Percentiles rank a stretch among this genome's conserved stretches.
phyloP scores from a whole-genome alignment of 2,113 vertebrate species.

The Empidonax alnorum region DNA sequence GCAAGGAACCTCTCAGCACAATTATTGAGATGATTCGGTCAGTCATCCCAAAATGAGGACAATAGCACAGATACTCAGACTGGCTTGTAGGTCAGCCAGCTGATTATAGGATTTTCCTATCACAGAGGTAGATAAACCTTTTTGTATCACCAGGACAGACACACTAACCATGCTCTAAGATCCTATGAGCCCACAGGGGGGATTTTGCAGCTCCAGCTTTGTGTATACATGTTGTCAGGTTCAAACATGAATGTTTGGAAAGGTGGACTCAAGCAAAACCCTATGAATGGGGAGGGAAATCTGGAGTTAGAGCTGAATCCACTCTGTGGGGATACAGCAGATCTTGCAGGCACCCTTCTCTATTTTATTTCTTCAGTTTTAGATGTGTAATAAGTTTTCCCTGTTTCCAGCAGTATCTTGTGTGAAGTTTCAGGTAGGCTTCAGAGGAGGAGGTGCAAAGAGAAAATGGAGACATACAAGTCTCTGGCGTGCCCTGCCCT shows the following conservation, averaged over 20 bases:
- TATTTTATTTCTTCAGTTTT: not conserved
- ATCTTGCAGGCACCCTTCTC: not conserved
- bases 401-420: not conserved
- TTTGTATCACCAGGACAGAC: not conserved
- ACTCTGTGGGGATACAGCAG: not conserved
- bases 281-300: not conserved
- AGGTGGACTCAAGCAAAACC: not conserved
- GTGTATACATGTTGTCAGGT: not conserved
- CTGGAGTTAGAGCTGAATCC: not conserved
- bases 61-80: not conserved
- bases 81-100: constrained; percentile 7
- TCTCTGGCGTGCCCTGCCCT: not conserved
- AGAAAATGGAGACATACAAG: not conserved
- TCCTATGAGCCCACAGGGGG: rapidly evolving
- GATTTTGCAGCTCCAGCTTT: not conserved
- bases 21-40: not conserved
- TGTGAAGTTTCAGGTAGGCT: not conserved
- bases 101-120: constrained; percentile 3
- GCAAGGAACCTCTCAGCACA: not conserved
- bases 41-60: not conserved
- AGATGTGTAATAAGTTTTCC: not conserved
- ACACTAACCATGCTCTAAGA: not conserved
- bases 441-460: not conserved
- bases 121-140: not conserved
- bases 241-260: not conserved